These are phyloP conservation scores for Cepphus grylle DNA, from an alignment of 2,113 vertebrate species.

Conservation along the genomic window DNA sequence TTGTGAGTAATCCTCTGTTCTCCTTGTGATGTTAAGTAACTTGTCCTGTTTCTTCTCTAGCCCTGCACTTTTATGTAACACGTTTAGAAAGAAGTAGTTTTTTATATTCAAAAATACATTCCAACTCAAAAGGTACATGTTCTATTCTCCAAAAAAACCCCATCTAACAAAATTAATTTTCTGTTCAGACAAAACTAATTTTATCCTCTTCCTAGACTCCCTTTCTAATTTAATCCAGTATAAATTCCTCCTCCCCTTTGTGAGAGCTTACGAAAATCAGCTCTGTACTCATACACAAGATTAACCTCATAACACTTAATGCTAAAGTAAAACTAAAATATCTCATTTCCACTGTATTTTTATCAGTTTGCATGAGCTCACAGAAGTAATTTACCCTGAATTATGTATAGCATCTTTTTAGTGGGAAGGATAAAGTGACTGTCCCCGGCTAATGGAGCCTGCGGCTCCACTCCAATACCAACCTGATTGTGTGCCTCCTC, in stretches of 20 bases:
- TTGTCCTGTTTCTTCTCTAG: background rate
- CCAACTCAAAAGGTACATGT: background rate
- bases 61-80: background rate
- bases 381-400: background rate
- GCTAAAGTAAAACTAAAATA: background rate
- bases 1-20: background rate
- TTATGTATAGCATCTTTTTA: background rate
- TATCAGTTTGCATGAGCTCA: background rate
- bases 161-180: background rate
- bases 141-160: background rate
- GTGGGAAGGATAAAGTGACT: background rate
- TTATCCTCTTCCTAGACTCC: background rate
- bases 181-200: background rate
- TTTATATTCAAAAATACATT: background rate
- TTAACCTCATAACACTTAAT: background rate
- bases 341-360: background rate
- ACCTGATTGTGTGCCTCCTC: rapidly evolving
- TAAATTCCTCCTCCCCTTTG: background rate
- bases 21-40: background rate
- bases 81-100: background rate
- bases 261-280: background rate
- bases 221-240: background rate
- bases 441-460: background rate
- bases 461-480: background rate
- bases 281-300: background rate